phyloP scores from a whole-genome alignment of 2,797 vertebrate species.

The Lacerta agilis region DNA sequence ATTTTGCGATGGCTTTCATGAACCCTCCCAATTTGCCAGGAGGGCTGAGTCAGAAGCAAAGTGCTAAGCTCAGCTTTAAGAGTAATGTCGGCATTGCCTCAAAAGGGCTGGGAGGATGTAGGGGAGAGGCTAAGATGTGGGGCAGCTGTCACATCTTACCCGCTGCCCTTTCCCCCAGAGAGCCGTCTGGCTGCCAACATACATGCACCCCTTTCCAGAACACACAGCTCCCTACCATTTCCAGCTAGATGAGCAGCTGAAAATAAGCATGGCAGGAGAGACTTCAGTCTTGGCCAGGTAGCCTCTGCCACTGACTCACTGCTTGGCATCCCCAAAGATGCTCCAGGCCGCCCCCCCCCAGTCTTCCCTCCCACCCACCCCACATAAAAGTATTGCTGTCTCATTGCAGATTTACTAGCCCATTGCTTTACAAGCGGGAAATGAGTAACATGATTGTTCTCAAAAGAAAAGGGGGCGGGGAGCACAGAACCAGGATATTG shows the following conservation, averaged over 20 bases:
- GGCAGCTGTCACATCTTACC: not conserved
- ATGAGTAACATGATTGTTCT: not conserved
- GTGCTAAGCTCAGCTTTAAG: rapidly evolving
- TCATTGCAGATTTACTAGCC: not conserved
- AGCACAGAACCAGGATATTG: no score
- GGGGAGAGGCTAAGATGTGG: not conserved
- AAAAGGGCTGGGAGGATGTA: not conserved
- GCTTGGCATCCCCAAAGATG: not conserved
- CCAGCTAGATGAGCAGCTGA: not conserved
- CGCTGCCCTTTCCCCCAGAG: not conserved
- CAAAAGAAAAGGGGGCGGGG: not conserved
- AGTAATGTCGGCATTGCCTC: not conserved
- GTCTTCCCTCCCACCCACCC: rapidly evolving
- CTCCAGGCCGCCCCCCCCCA: not conserved
- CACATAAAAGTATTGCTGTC: constrained; percentile 1
- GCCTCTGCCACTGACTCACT: not conserved
- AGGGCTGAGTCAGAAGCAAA: constrained; percentile 55
- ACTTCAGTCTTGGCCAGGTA: not conserved
- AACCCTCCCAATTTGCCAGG: constrained; percentile 55
- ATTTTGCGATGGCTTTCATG: constrained; percentile 46
- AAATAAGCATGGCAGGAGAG: not conserved
- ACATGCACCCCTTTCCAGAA: not conserved
- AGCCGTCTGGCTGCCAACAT: not conserved
- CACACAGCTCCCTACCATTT: not conserved
- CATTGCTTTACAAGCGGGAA: not conserved